Percentiles rank a stretch among this genome's conserved stretches.
These are phyloP conservation scores for Dysdera silvatica DNA, from an alignment of 1,140 invertebrate genomes.

Conservation along the genomic window DNA sequence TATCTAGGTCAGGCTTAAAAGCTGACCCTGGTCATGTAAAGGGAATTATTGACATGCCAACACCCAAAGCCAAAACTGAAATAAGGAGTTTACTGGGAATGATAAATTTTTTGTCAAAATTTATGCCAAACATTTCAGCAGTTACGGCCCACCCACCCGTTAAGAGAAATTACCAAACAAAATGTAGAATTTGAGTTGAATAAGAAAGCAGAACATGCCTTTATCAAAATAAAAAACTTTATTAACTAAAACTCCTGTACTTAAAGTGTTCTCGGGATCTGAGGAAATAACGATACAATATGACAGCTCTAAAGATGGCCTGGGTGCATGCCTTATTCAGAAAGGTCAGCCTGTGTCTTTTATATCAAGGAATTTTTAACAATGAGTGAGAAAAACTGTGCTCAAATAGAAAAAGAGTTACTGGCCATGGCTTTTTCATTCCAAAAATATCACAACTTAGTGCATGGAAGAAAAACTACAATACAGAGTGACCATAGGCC, in stretches of 20 bases:
- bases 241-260: not conserved
- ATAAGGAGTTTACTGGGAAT: slow-evolving; percentile 14
- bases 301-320: slow-evolving; percentile 16
- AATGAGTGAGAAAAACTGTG: slow-evolving; percentile 44
- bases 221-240: slow-evolving; percentile 6
- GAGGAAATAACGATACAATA: slow-evolving; percentile 8
- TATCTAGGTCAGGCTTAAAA: slow-evolving; percentile 15
- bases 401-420: slow-evolving; percentile 47
- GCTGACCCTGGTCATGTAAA: slow-evolving; percentile 14
- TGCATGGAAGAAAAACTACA: slow-evolving; percentile 38
- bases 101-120: slow-evolving; percentile 14
- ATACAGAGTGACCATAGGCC: slow-evolving; percentile 42
- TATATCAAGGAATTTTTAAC: slow-evolving; percentile 44
- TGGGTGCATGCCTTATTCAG: slow-evolving; percentile 4
- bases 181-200: slow-evolving; percentile 10
- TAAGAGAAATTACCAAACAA: not conserved
- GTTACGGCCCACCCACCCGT: slow-evolving; percentile 14
- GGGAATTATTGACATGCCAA: slow-evolving; percentile 9
- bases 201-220: slow-evolving; percentile 11
- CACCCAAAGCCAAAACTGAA: slow-evolving; percentile 8
- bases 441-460: slow-evolving; percentile 44
- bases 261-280: slow-evolving; percentile 4
- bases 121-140: slow-evolving; percentile 12
- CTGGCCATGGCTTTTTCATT: slow-evolving; percentile 46
- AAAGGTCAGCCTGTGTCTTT: slow-evolving; percentile 40